Conservation (phyloP, 2,888 invertebrate genomes). For the Herminia tarsipennalis region DNA sequence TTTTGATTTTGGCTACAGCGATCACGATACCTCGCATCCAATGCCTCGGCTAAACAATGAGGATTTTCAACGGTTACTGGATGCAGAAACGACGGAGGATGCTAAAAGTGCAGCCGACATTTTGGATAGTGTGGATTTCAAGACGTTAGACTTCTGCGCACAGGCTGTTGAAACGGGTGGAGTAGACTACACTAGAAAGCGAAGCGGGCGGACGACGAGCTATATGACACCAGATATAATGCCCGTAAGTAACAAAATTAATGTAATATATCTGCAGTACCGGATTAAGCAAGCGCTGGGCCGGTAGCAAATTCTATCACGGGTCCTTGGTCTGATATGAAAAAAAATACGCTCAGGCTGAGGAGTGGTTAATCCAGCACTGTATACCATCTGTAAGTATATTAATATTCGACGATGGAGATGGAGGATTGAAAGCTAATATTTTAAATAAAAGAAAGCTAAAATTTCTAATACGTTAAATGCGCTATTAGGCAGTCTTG, state of each 20-base stretch:
- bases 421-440: no score
- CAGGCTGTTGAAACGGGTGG: conserved; percentile 37
- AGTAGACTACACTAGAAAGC: conserved; percentile 26
- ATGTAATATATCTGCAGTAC: not conserved
- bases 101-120: conserved; percentile 4
- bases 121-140: conserved; percentile 29
- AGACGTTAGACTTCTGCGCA: conserved; percentile 44
- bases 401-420: no score
- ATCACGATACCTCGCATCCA: conserved; percentile 44
- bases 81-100: conserved; percentile 3
- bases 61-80: not conserved
- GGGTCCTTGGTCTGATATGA: no score
- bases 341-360: no score
- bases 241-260: conserved; percentile 42
- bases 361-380: no score
- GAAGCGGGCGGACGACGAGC: conserved; percentile 52
- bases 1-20: conserved; percentile 71
- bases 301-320: no score
- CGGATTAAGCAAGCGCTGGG: no score
- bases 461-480: no score
- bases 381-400: no score
- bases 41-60: no score
- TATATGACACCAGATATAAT: conserved; percentile 45
- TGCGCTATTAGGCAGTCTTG: no score
- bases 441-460: no score